Conservation (phyloP, 2,113 vertebrate species). For the Maccullochella peelii region DNA sequence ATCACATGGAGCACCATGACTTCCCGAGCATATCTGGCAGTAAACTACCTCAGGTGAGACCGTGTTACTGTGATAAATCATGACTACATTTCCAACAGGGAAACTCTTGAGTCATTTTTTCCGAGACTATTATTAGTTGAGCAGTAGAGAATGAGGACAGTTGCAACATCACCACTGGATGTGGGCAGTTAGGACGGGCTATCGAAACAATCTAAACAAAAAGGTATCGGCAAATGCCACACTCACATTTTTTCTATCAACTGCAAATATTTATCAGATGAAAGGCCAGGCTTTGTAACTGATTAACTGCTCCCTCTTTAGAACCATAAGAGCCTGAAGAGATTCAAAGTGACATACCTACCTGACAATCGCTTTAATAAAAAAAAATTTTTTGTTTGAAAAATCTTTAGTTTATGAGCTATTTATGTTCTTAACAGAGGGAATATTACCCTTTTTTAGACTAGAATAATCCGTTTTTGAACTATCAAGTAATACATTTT, state of each 20-base stretch:
- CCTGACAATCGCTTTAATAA: too few relatives aligned
- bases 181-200: slow-evolving; percentile 28
- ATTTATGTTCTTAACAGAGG: neutral
- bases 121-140: neutral
- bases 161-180: slow-evolving; percentile 3
- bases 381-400: neutral
- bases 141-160: neutral
- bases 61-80: neutral
- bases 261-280: slow-evolving; percentile 50
- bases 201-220: slow-evolving; percentile 25
- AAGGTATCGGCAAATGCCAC: neutral
- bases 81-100: neutral
- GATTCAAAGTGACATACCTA: neutral
- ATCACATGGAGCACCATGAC: slow-evolving; percentile 98
- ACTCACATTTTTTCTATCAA: neutral
- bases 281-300: slow-evolving; percentile 45
- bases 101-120: slow-evolving; percentile 16
- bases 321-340: neutral
- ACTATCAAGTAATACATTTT: neutral
- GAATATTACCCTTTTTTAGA: neutral
- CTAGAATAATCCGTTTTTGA: neutral
- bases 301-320: slow-evolving; percentile 47
- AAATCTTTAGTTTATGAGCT: neutral
- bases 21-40: slow-evolving; percentile 97
- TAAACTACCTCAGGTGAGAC: slow-evolving; percentile 91